These are phyloP conservation scores for Lithobius niger DNA, from an alignment of 1,140 invertebrate genomes.

Conservation along the genomic window DNA sequence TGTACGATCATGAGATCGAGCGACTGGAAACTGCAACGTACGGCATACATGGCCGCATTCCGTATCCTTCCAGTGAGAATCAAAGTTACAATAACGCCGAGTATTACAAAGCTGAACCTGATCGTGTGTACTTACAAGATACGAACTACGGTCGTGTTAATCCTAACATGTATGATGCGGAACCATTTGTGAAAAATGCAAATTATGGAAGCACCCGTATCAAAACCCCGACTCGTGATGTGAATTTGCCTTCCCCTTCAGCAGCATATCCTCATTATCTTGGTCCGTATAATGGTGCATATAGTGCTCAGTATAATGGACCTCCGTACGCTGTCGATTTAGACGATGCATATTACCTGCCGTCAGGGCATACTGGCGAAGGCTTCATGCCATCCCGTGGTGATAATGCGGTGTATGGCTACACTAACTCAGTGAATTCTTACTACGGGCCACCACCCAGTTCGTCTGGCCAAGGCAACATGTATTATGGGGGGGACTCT, in stretches of 20 bases:
- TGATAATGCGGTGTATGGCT: too few relatives aligned
- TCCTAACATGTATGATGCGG: not conserved
- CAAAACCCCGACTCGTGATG: not conserved
- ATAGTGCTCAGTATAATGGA: not conserved
- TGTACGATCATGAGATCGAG: not conserved
- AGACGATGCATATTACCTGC: not conserved
- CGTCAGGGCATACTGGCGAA: not conserved
- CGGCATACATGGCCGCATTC: too few relatives aligned
- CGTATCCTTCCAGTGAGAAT: too few relatives aligned
- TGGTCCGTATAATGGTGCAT: not conserved
- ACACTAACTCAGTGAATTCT: not conserved
- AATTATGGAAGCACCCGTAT: not conserved
- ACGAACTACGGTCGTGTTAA: not conserved
- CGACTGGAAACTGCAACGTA: too few relatives aligned
- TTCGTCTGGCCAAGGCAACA: not conserved
- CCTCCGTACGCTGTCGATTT: not conserved
- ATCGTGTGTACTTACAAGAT: not conserved
- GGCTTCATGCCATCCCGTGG: too few relatives aligned
- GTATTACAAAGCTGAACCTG: not conserved
- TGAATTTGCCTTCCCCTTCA: not conserved
- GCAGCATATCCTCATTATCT: not conserved
- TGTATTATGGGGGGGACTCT: conserved; percentile 5
- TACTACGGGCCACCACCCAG: not conserved
- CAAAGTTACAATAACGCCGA: not conserved
- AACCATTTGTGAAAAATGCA: not conserved